Base-by-base conservation (phyloP, 2,888 invertebrate species). In the Eristalis tenax region DNA sequence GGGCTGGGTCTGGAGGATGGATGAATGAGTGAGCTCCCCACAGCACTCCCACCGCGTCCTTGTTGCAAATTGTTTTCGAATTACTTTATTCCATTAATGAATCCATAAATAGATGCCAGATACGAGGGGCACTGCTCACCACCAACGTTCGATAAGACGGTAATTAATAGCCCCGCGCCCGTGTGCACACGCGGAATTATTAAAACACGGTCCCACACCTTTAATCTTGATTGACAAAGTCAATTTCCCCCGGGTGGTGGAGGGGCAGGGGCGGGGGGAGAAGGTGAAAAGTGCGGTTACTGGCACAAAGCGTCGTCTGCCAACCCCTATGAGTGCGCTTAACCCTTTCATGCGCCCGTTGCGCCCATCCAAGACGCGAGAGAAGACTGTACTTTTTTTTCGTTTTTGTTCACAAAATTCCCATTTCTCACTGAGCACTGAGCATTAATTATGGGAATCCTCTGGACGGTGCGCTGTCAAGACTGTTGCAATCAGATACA, bases 401-500 rank as follows among this genome's bases (percentile, higher is more conserved):
- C 8, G 32, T 6, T 32, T 4, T 32, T 32, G 32, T 6, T 32
- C 32, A 32, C 32, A 8, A 10, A 8, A 10, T 32, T 32, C 32
- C 50, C 50, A n/a, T 75, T 71, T 80, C 63, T 71, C 70, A 38
- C 50, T 59, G 50, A 32, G 74, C 71, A 56, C 71, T 88, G n/a
- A 26, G 88, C 84, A 88, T 88, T 88, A 84, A 88, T 88, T 88
- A 88, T 88, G 83, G 70, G 83, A 84, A 88, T 88, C 84, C 84
- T 80, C 80, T 84, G 78, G 75, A 83, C 76, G 26, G 59, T 79
- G 79, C 82, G 76, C 82, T 80, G 87, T 87, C 85, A 89, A 88
- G 88, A 89, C 85, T 89, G 88, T 88, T 89, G 89, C 89, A 89
- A 89, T 89, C 89, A 89, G 89, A 88, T 89, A 88, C 89, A 88